Evolutionary conservation across 2,888 invertebrate species (phyloP), one percentile per base, ranked within the genome.

Genomic region (Biston stratarius): DNA sequence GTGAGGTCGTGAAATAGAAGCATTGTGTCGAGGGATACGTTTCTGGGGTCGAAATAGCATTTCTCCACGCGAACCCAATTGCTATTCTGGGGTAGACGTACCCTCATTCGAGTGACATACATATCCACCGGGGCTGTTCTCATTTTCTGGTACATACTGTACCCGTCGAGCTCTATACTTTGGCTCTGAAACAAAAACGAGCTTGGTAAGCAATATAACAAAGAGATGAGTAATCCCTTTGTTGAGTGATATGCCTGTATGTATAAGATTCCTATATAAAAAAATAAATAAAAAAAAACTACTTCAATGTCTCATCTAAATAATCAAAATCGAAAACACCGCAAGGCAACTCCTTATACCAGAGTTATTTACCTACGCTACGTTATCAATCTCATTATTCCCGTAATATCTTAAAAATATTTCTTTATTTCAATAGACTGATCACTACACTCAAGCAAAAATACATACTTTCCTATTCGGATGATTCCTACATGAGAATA

Each of bases 1-100:
- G 97, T 96, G 48, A 97, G 88, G 80, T 97, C 97, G 76, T 96
- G 96, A 88, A 97, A 97, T 11, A 96, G 91, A 0, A 97, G 92
- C 81, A 97, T 95, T 0, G 97, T 97, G 75, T 96, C 96, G 8
- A 97, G 90, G 11, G 96, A 97, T 7, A 96, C 95, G 82, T 96
- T 97, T 72, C 94, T 92, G 0, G 97, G 96, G 79, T 97, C 96
- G 84, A 96, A 97, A 74, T 96, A 94, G 82, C 97, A 97, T 81
- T 95, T 95, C 73, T 97, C 97, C 0, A 97, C 96, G 71, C 95
- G 94, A 12, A 96, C 96, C 96, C 96, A 96, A 81, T 94, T 91
- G 80, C 93, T 92, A 70, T 95, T 95, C 61, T 95, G 94, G 1
- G 96, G 96, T 15, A 96, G 90, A 6, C 96, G 94, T 0, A 97